Evolutionary conservation across 2,888 invertebrate species (phyloP).

Genomic region (Branchellion lobata): DNA sequence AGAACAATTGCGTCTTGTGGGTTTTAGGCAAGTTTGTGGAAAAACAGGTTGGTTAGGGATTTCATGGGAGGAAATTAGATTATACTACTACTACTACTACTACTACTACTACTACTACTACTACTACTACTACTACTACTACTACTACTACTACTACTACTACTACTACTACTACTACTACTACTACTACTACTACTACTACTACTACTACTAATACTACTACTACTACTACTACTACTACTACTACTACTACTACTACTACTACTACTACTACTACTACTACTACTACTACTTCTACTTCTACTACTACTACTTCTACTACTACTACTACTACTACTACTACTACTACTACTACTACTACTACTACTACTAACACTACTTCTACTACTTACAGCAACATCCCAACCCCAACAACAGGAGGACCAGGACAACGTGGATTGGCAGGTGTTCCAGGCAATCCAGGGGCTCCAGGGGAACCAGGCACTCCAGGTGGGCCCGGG

Average conservation of each 20-base stretch:
- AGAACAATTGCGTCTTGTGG: too few relatives aligned
- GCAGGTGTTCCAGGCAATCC: too few relatives aligned
- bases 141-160: constrained; percentile 33
- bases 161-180: constrained; percentile 36
- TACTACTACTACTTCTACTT: constrained; percentile 23
- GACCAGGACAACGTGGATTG: neutral
- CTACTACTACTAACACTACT: neutral
- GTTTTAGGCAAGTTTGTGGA: too few relatives aligned
- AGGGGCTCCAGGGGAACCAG: constrained; percentile 35
- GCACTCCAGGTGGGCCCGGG: constrained; percentile 25
- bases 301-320: constrained; percentile 19
- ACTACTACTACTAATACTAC: constrained; percentile 17
- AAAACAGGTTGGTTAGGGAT: too few relatives aligned
- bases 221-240: constrained; percentile 29
- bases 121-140: constrained; percentile 37
- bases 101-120: constrained; percentile 36
- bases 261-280: constrained; percentile 29
- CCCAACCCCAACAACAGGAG: neutral
- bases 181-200: constrained; percentile 32
- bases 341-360: constrained; percentile 26
- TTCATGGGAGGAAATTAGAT: too few relatives aligned
- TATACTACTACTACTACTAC: constrained; percentile 31
- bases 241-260: constrained; percentile 29
- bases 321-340: constrained; percentile 29
- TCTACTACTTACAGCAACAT: too few relatives aligned